Evolutionary conservation across 2,113 vertebrate species (phyloP).

Genomic region (Chauna torquata): DNA sequence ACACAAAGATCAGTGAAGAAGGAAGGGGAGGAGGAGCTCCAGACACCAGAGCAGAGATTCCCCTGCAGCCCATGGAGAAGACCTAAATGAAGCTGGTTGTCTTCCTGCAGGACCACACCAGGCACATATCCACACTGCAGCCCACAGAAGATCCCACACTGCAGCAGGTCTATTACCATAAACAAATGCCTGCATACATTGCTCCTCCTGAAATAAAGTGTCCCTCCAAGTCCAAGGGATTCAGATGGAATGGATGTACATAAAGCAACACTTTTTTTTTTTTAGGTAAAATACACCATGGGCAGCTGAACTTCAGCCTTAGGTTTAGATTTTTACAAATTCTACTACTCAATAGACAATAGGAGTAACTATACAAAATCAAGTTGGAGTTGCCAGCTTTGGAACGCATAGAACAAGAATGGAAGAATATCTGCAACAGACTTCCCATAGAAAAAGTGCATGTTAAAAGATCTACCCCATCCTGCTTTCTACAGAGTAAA

Average conservation of each 20-base stretch:
- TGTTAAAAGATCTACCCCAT: background rate
- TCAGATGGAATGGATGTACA: background rate
- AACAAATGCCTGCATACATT: background rate
- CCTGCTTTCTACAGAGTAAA: background rate
- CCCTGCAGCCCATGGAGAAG: background rate
- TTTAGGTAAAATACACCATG: background rate
- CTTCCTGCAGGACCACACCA: too few species aligned
- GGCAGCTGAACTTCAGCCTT: background rate
- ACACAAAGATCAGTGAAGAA: background rate
- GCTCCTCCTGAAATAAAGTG: background rate
- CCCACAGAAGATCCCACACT: rapidly evolving
- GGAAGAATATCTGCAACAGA: background rate
- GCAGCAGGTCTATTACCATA: background rate
- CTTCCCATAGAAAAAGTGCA: background rate
- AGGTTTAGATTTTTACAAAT: background rate
- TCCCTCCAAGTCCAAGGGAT: background rate
- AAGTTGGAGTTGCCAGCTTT: background rate
- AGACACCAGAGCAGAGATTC: background rate
- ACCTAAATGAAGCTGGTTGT: too few species aligned
- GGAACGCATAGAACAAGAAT: background rate
- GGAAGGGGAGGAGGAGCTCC: background rate
- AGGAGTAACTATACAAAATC: background rate
- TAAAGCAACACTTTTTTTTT: background rate
- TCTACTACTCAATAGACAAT: background rate
- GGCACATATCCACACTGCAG: background rate